Evolutionary conservation across 2,797 vertebrate species (phyloP), one percentile per base, ranked within the genome.

Genomic region (Chromis chromis): DNA sequence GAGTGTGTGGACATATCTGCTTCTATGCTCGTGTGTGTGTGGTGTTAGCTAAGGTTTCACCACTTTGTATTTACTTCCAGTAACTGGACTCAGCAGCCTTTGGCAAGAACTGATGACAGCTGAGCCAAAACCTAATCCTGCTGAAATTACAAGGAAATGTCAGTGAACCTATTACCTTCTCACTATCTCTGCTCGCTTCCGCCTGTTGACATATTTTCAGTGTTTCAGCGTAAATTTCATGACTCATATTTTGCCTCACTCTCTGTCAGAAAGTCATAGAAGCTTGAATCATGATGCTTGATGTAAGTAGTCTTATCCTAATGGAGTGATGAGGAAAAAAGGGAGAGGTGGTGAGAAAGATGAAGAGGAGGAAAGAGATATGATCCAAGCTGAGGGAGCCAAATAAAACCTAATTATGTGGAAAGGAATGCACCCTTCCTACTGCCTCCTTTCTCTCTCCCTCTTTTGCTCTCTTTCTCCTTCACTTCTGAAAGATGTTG

Each of bases 331-430:
- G 31, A 63, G 53, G 69, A 46, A 55, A 63, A 44, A 33, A 53
- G 28, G 16, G 19, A 63, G 28, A 65, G 46, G 44, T 65, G 57
- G 66, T 75, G 57, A 63, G 44, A 79, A 59, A 67, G 84, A 74
- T 42, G 67, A 62, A 46, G 59, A 80, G 65, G 61, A 76, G 65
- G 70, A 65, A 62, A 68, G 39, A 59, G 66, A 84, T 78, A 72
- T 78, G 63, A 87, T 82, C 61, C 57, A 44, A 72, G 49, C 49
- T 31, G 10, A 79, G 71, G 54, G 49, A 74, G 71, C 71, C 46
- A 80, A 89, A 90, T 87, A 62, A 88, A 93, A 85, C 72, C 75
- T 68, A 82, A 88, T 87, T 89, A 78, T 86, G 81, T 83, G 74
- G 76, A 88, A 85, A 88, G 88, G 85, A 91, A 93, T 91, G 81